Evolutionary conservation across 2,888 invertebrate species (phyloP).

Genomic region (Eilema caniola): DNA sequence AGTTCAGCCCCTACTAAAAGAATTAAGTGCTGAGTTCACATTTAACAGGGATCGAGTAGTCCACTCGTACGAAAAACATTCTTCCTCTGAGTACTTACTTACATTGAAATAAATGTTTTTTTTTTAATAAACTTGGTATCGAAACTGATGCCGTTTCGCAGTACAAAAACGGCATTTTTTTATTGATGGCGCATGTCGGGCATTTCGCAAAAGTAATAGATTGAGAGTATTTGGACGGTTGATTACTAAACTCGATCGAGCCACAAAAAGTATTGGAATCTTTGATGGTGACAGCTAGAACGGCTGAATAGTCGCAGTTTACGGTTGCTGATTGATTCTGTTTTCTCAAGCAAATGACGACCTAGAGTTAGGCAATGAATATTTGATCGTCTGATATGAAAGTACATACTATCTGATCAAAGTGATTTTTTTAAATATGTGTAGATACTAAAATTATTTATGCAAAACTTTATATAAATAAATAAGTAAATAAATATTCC

Average conservation of each 20-base stretch:
- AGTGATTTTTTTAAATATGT: not conserved
- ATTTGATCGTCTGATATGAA: not conserved
- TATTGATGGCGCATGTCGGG: not conserved
- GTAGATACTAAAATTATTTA: not conserved
- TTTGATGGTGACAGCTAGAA: conserved; percentile 21
- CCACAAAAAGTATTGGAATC: not conserved
- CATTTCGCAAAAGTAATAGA: not conserved
- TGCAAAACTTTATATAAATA: not conserved
- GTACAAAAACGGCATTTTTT: not conserved
- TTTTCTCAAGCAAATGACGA: not conserved
- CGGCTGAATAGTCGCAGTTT: conserved; percentile 1
- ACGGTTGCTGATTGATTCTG: not conserved
- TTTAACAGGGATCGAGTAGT: not conserved
- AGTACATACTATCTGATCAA: not conserved
- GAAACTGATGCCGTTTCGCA: not conserved
- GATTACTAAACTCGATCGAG: not conserved
- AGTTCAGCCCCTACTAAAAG: too few species aligned
- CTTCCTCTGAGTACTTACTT: too few species aligned
- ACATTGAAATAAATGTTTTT: too few species aligned
- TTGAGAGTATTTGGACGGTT: not conserved
- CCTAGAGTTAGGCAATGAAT: not conserved
- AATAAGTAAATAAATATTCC: too few species aligned
- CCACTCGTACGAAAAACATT: not conserved
- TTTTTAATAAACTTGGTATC: not conserved
- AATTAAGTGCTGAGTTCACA: too few species aligned